Base-by-base conservation (phyloP, 2,113 vertebrate species). In the Ciconia maguari region DNA sequence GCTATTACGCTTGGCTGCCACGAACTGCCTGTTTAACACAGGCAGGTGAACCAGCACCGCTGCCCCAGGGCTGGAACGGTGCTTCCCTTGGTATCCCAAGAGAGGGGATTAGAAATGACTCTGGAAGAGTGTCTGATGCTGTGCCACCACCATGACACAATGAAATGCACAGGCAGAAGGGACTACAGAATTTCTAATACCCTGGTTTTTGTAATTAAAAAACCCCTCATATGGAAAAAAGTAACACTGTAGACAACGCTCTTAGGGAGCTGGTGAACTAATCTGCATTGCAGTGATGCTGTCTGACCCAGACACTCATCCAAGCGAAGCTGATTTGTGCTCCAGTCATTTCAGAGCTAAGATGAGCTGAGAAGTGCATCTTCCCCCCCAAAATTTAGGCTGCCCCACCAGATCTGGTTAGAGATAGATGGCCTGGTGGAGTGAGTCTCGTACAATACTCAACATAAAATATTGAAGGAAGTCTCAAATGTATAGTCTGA, bases 141-240 rank as follows among this genome's bases (percentile, higher is more conserved):
- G 24, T 17, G 44, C 36, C 51, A 34, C 21, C 0, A 0, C 48
- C 5, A 2, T 4, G 0, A 48, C 10, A 2, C 2, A 36, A 41
- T 11, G 58, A 84, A 69, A 79, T 24, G 46, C 30, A 76, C 11
- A 24, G 2, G 7, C 2, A 90, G 75, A 32, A 60, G 69, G 49
- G 34, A 38, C 24, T 38, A 55, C 25, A 81, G 69, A 24, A 66
- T 66, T 78, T 48, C 51, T 82, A 41, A 60, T 74, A 71, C 10
- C 27, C 24, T 74, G 54, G 49, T 0, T 9, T 52, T 87, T 52
- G 44, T 81, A 85, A 42, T 62, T 69, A 29, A 74, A 74, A 71
- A 65, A 34, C 32, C 24, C 25, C 36, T 81, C 36, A 4, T 7
- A 27, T 27, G 54, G 65, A 85, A 64, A 83, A 62, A 55, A 21